Percentiles rank a stretch among this genome's conserved stretches.
Conservation (phyloP, 2,888 invertebrate genomes). For the Pseudeuparius sepicola region DNA sequence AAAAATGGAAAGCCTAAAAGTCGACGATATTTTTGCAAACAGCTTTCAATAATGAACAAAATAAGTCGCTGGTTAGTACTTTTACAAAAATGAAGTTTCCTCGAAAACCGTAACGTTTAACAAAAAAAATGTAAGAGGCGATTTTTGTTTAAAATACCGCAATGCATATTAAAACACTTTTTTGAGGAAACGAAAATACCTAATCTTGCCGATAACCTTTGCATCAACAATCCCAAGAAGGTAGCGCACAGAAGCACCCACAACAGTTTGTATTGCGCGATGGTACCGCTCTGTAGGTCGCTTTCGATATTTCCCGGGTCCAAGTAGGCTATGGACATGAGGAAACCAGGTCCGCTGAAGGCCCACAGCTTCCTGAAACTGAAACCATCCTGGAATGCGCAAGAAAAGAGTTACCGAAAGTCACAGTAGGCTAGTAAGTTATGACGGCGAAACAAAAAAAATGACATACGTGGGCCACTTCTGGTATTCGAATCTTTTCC, state of each 20-base stretch:
- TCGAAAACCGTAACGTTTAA: no score
- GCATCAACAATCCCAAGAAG: constrained; percentile 76
- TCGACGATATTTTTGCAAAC: constrained; percentile 7
- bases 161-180: no score
- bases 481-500: constrained; percentile 50
- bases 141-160: no score
- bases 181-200: constrained; percentile 23
- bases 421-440: no score
- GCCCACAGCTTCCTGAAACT: constrained; percentile 85
- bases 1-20: constrained; percentile 5
- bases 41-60: constrained; percentile 2
- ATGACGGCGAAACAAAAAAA: no score
- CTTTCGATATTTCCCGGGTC: constrained; percentile 92
- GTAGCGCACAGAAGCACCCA: constrained; percentile 82
- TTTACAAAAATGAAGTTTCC: no score
- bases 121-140: no score
- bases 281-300: constrained; percentile 74
- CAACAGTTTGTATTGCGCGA: constrained; percentile 71
- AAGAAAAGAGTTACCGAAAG: no score
- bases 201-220: constrained; percentile 50
- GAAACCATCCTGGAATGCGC: constrained; percentile 45
- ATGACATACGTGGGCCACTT: constrained; percentile 37
- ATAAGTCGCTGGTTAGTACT: no score
- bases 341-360: constrained; percentile 87
- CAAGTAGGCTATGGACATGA: constrained; percentile 88